Percentiles rank a stretch among this genome's conserved stretches.
These are phyloP conservation scores for Diaperis boleti DNA, from an alignment of 2,888 invertebrate species.

Conservation along the genomic window DNA sequence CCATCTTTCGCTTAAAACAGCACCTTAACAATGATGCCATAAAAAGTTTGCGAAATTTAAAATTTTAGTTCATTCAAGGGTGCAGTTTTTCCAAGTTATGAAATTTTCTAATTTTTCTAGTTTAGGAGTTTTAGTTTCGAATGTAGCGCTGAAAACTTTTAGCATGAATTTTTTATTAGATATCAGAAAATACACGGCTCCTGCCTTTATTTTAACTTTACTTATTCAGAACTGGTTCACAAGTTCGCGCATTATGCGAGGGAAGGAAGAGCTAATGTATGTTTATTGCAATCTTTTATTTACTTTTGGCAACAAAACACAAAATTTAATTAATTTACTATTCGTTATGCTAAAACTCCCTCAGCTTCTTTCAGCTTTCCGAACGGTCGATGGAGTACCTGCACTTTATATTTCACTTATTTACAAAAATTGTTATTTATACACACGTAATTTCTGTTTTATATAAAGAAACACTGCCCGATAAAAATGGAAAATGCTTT, in stretches of 20 bases:
- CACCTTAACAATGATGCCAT: background rate
- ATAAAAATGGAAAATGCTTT: no score
- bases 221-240: background rate
- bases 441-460: no score
- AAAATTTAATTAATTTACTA: no score
- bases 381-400: no score
- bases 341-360: no score
- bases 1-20: background rate
- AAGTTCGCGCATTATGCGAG: background rate
- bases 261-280: no score
- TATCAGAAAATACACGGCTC: background rate
- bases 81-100: constrained; percentile 1
- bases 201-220: background rate
- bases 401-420: no score
- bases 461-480: no score
- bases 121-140: background rate
- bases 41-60: constrained; percentile 1
- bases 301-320: no score
- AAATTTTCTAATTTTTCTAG: constrained; percentile 16
- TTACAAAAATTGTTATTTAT: no score
- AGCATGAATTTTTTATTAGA: background rate
- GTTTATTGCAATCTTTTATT: no score
- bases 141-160: background rate
- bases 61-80: background rate
- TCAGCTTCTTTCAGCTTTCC: no score